Base-by-base conservation (phyloP, 2,888 invertebrate genomes). In the Sabatieria punctata region DNA sequence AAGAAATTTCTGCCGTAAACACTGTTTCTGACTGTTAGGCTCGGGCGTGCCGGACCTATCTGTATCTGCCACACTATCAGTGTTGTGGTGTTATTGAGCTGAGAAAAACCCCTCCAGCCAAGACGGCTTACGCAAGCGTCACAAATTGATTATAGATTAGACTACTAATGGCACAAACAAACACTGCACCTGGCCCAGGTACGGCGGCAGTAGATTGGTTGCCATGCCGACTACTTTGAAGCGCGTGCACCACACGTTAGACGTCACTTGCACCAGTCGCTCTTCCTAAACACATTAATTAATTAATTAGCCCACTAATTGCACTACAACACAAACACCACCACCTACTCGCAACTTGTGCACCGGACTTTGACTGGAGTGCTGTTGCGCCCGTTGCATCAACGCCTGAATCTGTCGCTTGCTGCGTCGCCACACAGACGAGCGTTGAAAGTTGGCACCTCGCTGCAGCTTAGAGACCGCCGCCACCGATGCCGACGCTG, bases 161-260 rank as follows among this genome's bases (percentile, higher is more conserved):
- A n/a, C n/a, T n/a, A n/a, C n/a, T n/a, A n/a, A n/a, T n/a, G n/a
- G n/a, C n/a, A n/a, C n/a, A n/a, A n/a, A n/a, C n/a, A n/a, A n/a
- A n/a, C n/a, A n/a, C 83, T 85, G 71, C 43, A 67, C 65, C 46
- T 86, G 84, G 33, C 91, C 93, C 57, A 95, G 75, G 70, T 86
- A 85, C 37, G 85, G 80, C 15, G 93, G 91, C 45, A 72, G 56
- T 52, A 85, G 81, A 54, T 82, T 80, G 66, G 79, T 78, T 15
- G 83, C 81, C 56, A 88, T 73, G 26, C 91, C 91, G 65, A 86
- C 83, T 66, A 97, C 85, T 74, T 89, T 88, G 71, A 97, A 97
- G 71, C 91, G 89, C 19, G 95, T 97, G 48, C 95, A 97, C 95
- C 95, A 97, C 61, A 97, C 89, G 68, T 97, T 97, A 25, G 95